Evolutionary conservation across 2,888 invertebrate genomes (phyloP).

Genomic region (Trichopoda pennipes): DNA sequence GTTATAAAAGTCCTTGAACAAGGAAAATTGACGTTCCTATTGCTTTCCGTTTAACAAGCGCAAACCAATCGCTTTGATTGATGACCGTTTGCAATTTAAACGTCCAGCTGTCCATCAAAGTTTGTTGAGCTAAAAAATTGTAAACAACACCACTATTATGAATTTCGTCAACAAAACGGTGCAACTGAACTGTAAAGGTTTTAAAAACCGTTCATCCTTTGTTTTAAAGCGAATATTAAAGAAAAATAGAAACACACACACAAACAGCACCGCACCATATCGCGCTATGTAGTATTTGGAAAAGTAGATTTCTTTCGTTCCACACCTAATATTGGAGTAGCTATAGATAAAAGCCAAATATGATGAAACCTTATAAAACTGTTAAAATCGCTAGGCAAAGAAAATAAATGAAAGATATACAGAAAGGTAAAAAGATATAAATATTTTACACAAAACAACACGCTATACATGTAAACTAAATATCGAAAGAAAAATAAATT

Average conservation of each 20-base stretch:
- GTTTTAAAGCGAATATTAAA: conserved; percentile 11
- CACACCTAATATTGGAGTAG: neutral
- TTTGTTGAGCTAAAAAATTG: conserved; percentile 20
- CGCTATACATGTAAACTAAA: no score
- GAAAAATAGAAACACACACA: neutral
- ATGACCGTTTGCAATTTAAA: conserved; percentile 63
- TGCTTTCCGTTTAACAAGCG: conserved; percentile 25
- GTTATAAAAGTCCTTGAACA: conserved; percentile 7
- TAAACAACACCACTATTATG: conserved; percentile 27
- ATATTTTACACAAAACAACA: conserved; percentile 1
- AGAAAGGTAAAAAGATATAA: conserved; percentile 4
- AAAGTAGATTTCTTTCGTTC: neutral
- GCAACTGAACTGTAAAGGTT: conserved; percentile 18
- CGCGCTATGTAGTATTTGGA: neutral
- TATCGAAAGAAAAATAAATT: no score
- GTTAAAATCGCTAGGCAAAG: conserved; percentile 30
- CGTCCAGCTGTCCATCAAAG: conserved; percentile 54
- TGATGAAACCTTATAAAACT: conserved; percentile 50
- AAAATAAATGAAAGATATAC: neutral
- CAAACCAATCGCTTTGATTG: conserved; percentile 60
- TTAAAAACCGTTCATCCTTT: conserved; percentile 38
- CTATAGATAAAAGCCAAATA: conserved; percentile 20
- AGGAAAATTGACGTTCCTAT: neutral
- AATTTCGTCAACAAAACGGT: conserved; percentile 18
- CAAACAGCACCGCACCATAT: neutral